Base-by-base conservation (phyloP, 2,797 vertebrate species). In the Hylomyscus alleni region DNA sequence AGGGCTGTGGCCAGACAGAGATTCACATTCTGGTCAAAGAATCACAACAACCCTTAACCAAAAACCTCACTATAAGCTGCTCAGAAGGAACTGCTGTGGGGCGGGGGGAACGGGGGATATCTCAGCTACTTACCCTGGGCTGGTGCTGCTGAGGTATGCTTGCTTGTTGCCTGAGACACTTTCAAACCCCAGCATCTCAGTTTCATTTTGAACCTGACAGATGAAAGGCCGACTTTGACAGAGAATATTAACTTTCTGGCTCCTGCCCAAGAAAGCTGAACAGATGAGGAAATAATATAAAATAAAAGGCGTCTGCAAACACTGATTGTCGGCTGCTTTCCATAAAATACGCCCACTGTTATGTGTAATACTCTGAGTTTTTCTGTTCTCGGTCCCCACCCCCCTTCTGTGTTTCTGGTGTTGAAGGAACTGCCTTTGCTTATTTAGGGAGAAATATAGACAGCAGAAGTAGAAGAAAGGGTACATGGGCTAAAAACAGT, bases 201-300 rank as follows among this genome's bases (percentile, higher is more conserved):
- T 97, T 98, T 98, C 96, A 97, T 97, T 98, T 97, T 97, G 97
- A 98, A 97, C 95, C 95, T 98, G 97, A 96, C 96, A 98, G 97
- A 98, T 97, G 95, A 98, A 97, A 97, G 96, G 92, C 95, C 72
- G 50, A 96, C 96, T 97, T 96, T 98, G 97, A 97, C 97, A 92
- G 96, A 95, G 97, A 97, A 97, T 98, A 97, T 98, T 98, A 97
- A 97, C 97, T 97, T 98, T 97, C 97, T 98, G 97, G 85, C 94
- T 95, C 87, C 8, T 5, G 10, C 90, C 92, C 78, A 94, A 98
- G 87, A 91, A 95, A 96, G 34, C 75, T 97, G 96, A 93, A 98
- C 97, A 97, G 97, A 97, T 97, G 92, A 98, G 95, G 89, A 94
- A 95, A 96, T 93, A 97, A 98, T 97, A 96, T 58, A 95, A 77